phyloP scores from a whole-genome alignment of 2,113 vertebrate genomes.

The Jaculus jaculus region DNA sequence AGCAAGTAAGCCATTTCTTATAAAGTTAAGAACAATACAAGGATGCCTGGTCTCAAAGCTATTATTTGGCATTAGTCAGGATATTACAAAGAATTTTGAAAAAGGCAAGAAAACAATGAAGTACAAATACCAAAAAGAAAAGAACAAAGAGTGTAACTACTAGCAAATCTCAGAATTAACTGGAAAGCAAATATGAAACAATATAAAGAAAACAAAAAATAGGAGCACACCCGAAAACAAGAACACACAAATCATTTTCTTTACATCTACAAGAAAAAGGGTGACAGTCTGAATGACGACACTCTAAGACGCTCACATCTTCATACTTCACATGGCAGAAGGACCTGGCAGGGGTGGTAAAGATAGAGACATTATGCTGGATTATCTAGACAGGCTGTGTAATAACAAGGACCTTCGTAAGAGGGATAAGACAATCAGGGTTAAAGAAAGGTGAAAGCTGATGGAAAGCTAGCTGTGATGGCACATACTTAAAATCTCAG shows the following conservation, averaged over 20 bases:
- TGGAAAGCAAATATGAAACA: conserved; percentile 25
- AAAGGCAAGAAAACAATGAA: conserved; percentile 14
- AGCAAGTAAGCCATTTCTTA: conserved; percentile 51
- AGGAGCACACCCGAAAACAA: neutral
- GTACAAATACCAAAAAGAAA: conserved; percentile 11
- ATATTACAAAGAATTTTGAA: neutral
- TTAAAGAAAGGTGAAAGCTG: neutral
- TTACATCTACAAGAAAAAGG: neutral
- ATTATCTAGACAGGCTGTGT: neutral
- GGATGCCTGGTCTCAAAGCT: conserved; percentile 1
- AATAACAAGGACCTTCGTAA: neutral
- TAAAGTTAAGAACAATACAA: conserved; percentile 39
- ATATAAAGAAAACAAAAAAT: neutral
- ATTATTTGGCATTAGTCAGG: conserved; percentile 12
- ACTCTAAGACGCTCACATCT: neutral
- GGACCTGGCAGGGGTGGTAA: neutral
- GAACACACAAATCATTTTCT: neutral
- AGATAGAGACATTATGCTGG: neutral
- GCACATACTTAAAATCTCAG: too few relatives aligned
- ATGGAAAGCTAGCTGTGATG: too few relatives aligned
- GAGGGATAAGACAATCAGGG: neutral
- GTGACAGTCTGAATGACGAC: neutral
- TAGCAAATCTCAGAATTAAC: neutral
- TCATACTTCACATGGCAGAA: neutral
- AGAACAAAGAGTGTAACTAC: neutral